Conservation (phyloP, 2,113 vertebrate species). For the Vulpes ferrilata region DNA sequence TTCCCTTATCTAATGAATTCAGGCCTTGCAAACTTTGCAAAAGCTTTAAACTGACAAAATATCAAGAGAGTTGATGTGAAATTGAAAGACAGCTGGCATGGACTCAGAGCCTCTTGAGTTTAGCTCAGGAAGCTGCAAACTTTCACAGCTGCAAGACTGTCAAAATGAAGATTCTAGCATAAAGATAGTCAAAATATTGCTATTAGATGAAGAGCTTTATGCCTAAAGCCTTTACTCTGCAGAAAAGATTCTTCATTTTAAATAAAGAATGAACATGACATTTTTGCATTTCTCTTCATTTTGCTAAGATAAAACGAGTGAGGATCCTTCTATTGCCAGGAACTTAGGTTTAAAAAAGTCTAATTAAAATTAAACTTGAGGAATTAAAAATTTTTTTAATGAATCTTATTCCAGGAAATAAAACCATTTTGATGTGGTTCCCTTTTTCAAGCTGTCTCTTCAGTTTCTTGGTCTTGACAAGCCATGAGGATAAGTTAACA, state of each 20-base stretch:
- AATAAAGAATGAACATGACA: slow-evolving; percentile 40
- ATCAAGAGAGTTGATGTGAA: slow-evolving; percentile 73
- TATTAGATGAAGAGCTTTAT: slow-evolving; percentile 50
- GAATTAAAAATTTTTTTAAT: neutral
- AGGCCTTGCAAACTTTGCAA: slow-evolving; percentile 75
- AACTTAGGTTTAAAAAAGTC: slow-evolving; percentile 33
- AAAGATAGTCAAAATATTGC: slow-evolving; percentile 75
- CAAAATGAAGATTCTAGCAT: slow-evolving; percentile 50
- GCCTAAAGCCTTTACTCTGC: slow-evolving; percentile 12
- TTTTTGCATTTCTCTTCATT: slow-evolving; percentile 56
- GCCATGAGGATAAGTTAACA: slow-evolving; percentile 1
- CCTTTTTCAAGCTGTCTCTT: slow-evolving; percentile 24
- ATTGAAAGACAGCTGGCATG: slow-evolving; percentile 73
- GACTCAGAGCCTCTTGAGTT: slow-evolving; percentile 52
- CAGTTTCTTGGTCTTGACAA: slow-evolving; percentile 49
- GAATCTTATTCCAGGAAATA: slow-evolving; percentile 62
- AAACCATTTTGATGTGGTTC: slow-evolving; percentile 55
- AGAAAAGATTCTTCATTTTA: slow-evolving; percentile 36
- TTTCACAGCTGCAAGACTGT: slow-evolving; percentile 66
- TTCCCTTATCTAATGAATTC: slow-evolving; percentile 83
- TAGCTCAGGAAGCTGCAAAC: slow-evolving; percentile 70
- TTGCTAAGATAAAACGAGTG: slow-evolving; percentile 38
- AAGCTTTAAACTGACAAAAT: slow-evolving; percentile 79
- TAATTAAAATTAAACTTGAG: slow-evolving; percentile 65
- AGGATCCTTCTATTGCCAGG: slow-evolving; percentile 35